Evolutionary conservation across 2,113 vertebrate genomes (phyloP).

Genomic region (Nannospalax galili): DNA sequence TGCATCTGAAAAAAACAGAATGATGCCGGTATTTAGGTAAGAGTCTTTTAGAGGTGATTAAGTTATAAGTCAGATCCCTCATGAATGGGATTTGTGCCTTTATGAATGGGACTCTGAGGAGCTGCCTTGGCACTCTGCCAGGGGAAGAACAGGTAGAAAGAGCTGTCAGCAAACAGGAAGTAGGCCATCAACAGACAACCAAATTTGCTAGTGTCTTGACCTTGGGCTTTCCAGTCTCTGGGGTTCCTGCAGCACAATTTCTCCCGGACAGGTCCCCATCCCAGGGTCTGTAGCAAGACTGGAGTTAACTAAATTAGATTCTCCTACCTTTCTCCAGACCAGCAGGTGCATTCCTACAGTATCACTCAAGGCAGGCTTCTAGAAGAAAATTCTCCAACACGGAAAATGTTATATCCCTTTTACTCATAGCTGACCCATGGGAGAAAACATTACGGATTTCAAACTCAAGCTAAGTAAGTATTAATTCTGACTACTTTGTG

Average conservation of each 20-base stretch:
- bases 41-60: neutral
- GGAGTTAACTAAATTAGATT: neutral
- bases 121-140: neutral
- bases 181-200: neutral
- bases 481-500: neutral
- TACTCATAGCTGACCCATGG: neutral
- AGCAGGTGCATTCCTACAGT: neutral
- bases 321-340: neutral
- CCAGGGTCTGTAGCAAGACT: neutral
- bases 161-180: neutral
- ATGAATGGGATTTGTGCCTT: neutral
- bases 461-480: neutral
- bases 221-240: neutral
- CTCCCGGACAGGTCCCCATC: neutral
- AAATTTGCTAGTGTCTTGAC: neutral
- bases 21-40: neutral
- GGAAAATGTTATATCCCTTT: neutral
- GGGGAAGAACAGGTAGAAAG: neutral
- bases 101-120: neutral
- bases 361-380: neutral
- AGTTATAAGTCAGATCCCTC: neutral
- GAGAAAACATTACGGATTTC: neutral
- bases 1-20: constrained; percentile 74
- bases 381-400: neutral
- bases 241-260: neutral